These are phyloP conservation scores for Sebastes melanostomus DNA, from an alignment of 2,797 vertebrate genomes.

Conservation along the genomic window DNA sequence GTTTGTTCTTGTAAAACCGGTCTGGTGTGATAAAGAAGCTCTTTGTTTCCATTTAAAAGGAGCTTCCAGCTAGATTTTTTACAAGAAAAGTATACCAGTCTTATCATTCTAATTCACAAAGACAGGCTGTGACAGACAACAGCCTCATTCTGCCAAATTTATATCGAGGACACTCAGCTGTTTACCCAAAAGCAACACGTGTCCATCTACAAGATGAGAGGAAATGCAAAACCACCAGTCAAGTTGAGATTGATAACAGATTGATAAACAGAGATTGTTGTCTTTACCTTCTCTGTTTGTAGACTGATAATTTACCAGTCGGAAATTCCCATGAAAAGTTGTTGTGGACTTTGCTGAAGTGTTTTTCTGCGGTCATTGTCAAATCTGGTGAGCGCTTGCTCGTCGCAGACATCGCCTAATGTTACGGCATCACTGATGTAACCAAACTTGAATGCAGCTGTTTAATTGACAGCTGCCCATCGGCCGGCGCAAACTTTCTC, in stretches of 20 bases:
- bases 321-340: too few species aligned
- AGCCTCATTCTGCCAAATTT: neutral
- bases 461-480: too few species aligned
- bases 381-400: too few species aligned
- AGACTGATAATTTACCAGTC: too few species aligned
- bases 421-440: too few species aligned
- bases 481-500: too few species aligned
- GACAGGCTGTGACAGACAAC: neutral
- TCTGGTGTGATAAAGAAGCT: conserved; percentile 2
- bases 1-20: neutral
- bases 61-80: neutral
- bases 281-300: too few species aligned
- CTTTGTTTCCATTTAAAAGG: conserved; percentile 2
- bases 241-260: neutral
- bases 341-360: too few species aligned
- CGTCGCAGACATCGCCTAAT: too few species aligned
- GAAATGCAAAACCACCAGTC: neutral
- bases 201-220: neutral
- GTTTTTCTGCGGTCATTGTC: too few species aligned
- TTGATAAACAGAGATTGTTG: too few species aligned
- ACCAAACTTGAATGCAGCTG: too few species aligned
- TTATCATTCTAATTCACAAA: neutral
- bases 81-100: neutral
- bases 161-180: neutral
- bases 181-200: neutral